Conservation (phyloP, 2,888 invertebrate species). For the Drosophila infuscata region DNA sequence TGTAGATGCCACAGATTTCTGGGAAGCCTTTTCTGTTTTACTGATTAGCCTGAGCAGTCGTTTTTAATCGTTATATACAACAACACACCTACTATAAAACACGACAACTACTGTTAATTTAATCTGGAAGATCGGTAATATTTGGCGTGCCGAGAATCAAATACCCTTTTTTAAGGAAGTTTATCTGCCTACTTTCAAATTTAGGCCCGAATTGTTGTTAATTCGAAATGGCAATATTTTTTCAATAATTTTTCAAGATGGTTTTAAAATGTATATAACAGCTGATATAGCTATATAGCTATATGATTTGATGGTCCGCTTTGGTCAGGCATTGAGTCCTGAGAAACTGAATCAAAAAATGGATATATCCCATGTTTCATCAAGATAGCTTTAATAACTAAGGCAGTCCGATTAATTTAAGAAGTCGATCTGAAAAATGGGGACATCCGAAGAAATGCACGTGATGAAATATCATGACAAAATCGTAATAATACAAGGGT, state of each 20-base stretch:
- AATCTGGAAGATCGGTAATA: background rate
- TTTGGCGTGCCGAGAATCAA: background rate
- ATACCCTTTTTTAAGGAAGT: background rate
- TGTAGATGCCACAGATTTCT: too few species aligned
- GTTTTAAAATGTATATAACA: background rate
- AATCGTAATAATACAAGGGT: background rate
- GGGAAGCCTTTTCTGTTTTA: constrained; percentile 2
- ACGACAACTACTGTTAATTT: constrained; percentile 10
- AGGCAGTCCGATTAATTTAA: too few species aligned
- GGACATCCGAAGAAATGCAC: too few species aligned
- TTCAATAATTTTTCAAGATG: background rate
- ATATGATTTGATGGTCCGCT: too few species aligned
- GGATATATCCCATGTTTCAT: too few species aligned
- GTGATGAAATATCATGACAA: too few species aligned
- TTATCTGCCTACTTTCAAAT: background rate
- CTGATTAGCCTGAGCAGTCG: constrained; percentile 42
- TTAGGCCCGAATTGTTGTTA: background rate
- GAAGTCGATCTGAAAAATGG: too few species aligned
- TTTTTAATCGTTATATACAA: background rate
- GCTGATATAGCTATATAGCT: too few species aligned
- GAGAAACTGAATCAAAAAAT: too few species aligned
- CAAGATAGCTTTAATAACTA: too few species aligned
- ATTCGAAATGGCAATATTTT: background rate
- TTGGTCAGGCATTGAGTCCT: too few species aligned
- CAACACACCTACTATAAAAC: background rate